Percentiles rank a stretch among this genome's conserved stretches.
Evolutionary conservation across 2,113 vertebrate species (phyloP).

Genomic region (Marmota monax): DNA sequence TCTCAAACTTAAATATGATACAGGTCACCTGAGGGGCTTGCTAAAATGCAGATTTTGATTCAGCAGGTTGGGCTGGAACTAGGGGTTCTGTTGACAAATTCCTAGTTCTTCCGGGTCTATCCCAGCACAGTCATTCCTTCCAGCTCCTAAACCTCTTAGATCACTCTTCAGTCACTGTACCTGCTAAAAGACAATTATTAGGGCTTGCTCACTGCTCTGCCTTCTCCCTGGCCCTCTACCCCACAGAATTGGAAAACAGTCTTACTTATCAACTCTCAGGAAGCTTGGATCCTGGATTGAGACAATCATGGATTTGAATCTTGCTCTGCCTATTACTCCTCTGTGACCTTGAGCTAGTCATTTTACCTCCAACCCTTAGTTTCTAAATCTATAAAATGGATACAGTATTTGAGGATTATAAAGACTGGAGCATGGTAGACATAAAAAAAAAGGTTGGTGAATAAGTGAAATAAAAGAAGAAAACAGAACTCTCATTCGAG

Average conservation of each 20-base stretch:
- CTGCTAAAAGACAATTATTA: no score
- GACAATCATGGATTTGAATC: neutral
- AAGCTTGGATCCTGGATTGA: neutral
- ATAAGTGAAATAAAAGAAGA: neutral
- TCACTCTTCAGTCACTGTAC: neutral
- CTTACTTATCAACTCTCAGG: neutral
- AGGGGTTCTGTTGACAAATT: neutral
- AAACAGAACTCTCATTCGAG: neutral
- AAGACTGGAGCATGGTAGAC: neutral
- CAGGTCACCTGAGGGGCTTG: neutral
- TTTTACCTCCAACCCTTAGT: neutral
- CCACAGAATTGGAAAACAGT: neutral
- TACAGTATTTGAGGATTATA: neutral
- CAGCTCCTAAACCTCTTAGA: neutral
- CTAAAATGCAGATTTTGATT: neutral
- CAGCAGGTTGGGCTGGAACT: neutral
- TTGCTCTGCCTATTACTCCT: neutral
- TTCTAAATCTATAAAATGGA: slow-evolving; percentile 34
- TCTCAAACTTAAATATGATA: neutral
- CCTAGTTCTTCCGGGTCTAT: neutral
- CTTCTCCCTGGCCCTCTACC: neutral
- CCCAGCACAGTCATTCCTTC: neutral
- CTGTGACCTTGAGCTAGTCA: neutral
- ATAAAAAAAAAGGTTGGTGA: neutral
- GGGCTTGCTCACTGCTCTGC: neutral